Evolutionary conservation across 2,113 vertebrate genomes (phyloP), one percentile per base, ranked within the genome.

Genomic region (Rhea americana): DNA sequence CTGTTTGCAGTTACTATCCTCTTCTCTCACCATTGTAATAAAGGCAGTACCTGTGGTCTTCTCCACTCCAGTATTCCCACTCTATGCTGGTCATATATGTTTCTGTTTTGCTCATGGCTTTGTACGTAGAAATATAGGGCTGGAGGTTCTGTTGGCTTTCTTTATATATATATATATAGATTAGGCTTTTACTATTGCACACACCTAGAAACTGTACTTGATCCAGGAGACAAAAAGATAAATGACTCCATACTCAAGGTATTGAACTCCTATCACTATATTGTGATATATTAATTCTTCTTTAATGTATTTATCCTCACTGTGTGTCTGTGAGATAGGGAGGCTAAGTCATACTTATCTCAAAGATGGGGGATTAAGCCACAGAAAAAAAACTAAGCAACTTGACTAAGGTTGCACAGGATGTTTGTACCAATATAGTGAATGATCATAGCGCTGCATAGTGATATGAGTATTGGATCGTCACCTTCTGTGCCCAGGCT

Each of bases 181-280:
- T 91, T 43, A 79, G 47, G 56, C 26, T 87, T 90, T 94, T 62
- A 81, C 47, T 93, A 45, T 82, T 78, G 51, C 53, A 66, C 68
- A 71, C 66, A 89, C 5, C 41, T 95, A 66, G 96, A 77, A 90
- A 84, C 62, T 68, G 32, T 82, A 58, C 92, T 97, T 97, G 95
- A 97, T 97, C 89, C 87, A 48, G 85, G 90, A 96, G 95, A 96
- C 95, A 92, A 95, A 95, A 56, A 70, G 75, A 93, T 45, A 94
- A 93, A 94, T 96, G 89, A 70, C 70, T 94, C 85, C 2, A 4
- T 91, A 73, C 7, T 20, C 73, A 84, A 62, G 41, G 26, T 90
- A 94, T 94, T 91, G 90, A 94, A 88, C 80, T 94, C 58, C 91
- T 94, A 90, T 95, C 90, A 72, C 80, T 90, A 47, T 82, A 82